phyloP scores from a whole-genome alignment of 2,113 vertebrate species.

The Campylomormyrus numenius region DNA sequence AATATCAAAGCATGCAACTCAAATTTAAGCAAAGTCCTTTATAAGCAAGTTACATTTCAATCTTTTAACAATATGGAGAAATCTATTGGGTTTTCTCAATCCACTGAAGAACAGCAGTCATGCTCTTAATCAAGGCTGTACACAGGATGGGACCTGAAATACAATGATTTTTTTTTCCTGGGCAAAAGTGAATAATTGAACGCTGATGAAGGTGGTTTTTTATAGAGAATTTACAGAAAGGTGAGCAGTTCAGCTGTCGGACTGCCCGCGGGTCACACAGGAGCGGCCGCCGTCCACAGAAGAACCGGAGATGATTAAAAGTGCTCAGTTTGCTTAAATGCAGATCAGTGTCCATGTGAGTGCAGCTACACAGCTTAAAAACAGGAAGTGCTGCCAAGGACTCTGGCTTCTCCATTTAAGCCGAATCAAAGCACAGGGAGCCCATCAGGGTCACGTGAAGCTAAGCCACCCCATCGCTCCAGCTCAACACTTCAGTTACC shows the following conservation, averaged over 20 bases:
- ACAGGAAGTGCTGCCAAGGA: neutral
- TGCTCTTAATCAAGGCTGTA: constrained; percentile 47
- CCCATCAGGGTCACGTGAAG: neutral
- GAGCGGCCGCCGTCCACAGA: neutral
- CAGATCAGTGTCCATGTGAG: neutral
- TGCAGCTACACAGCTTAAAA: neutral
- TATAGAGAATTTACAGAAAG: constrained; percentile 29
- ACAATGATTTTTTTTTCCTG: constrained; percentile 41
- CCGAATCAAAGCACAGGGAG: neutral
- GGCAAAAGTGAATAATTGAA: constrained; percentile 38
- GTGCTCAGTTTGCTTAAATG: neutral
- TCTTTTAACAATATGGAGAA: constrained; percentile 42
- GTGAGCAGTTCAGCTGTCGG: neutral
- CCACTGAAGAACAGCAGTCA: constrained; percentile 47
- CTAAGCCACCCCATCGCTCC: neutral
- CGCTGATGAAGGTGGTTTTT: constrained; percentile 33
- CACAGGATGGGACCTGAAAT: constrained; percentile 35
- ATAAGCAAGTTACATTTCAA: constrained; percentile 23
- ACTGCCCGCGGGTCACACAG: neutral
- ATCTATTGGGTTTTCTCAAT: constrained; percentile 44
- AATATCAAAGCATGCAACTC: constrained; percentile 9
- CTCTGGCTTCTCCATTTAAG: neutral
- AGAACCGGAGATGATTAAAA: neutral
- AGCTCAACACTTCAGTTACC: neutral
- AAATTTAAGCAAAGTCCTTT: constrained; percentile 35